These are phyloP conservation scores for Sialia sialis DNA, from an alignment of 2,113 vertebrate species.

Conservation along the genomic window DNA sequence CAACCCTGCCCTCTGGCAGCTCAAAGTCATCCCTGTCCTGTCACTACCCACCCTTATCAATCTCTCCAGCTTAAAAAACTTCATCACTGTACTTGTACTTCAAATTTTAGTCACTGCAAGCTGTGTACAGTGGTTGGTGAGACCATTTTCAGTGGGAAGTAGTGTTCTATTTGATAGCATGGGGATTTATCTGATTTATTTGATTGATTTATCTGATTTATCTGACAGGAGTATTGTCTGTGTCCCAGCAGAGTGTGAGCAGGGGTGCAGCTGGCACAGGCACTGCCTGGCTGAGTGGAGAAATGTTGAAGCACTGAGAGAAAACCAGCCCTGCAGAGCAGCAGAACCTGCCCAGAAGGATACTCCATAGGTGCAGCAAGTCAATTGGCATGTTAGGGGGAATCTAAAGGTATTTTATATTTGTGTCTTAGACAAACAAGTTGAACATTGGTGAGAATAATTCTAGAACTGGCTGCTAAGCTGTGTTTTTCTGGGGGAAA, in stretches of 20 bases:
- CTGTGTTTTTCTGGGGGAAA: not conserved
- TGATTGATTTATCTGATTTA: not conserved
- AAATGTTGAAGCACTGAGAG: not conserved
- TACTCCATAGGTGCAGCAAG: rapidly evolving
- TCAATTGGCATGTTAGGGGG: not conserved
- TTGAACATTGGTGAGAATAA: not conserved
- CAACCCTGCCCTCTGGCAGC: not conserved
- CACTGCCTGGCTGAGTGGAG: not conserved
- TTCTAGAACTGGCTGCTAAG: not conserved
- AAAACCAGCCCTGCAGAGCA: not conserved
- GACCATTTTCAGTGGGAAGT: not conserved
- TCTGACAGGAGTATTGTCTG: no score
- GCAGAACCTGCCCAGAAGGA: not conserved
- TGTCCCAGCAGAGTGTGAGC: not conserved
- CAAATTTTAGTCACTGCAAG: not conserved
- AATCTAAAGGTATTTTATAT: not conserved
- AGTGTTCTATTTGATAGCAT: rapidly evolving
- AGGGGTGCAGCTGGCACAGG: not conserved
- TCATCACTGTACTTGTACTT: not conserved
- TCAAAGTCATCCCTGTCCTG: not conserved
- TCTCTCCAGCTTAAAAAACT: not conserved
- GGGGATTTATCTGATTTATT: not conserved
- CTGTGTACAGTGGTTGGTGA: rapidly evolving
- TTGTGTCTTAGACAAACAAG: not conserved
- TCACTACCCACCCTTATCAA: not conserved